These are phyloP conservation scores for Anser brachyrhynchus DNA, from an alignment of 2,113 vertebrate species.

Conservation along the genomic window DNA sequence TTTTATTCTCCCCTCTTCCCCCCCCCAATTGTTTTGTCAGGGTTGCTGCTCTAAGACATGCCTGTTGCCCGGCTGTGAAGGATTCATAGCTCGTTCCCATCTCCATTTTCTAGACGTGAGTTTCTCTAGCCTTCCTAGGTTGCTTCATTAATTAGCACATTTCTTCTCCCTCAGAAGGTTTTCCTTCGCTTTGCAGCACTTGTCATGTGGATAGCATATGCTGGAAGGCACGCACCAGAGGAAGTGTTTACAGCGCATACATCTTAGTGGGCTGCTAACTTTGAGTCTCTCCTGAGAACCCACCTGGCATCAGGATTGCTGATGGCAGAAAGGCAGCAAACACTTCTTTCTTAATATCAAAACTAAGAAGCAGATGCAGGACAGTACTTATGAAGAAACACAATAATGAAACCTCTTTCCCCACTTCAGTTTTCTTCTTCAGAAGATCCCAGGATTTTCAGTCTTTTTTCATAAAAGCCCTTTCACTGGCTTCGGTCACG, in stretches of 20 bases:
- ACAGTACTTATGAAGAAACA: background rate
- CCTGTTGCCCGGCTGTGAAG: rapidly evolving
- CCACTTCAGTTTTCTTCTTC: background rate
- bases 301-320: rapidly evolving
- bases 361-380: background rate
- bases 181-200: background rate
- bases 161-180: background rate
- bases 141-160: background rate
- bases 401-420: background rate
- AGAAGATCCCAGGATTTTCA: background rate
- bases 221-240: background rate
- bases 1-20: background rate
- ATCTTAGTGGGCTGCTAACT: background rate
- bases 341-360: background rate
- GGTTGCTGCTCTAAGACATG: background rate
- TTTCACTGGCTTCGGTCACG: rapidly evolving
- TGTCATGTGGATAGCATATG: background rate
- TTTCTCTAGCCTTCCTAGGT: background rate
- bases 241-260: background rate
- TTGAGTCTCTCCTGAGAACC: background rate
- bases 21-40: background rate
- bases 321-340: background rate
- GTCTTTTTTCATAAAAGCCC: background rate
- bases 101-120: background rate
- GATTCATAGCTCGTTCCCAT: background rate